Evolutionary conservation across 2,888 invertebrate genomes (phyloP), one percentile per base, ranked within the genome.

Genomic region (Leptinotarsa haldemani): DNA sequence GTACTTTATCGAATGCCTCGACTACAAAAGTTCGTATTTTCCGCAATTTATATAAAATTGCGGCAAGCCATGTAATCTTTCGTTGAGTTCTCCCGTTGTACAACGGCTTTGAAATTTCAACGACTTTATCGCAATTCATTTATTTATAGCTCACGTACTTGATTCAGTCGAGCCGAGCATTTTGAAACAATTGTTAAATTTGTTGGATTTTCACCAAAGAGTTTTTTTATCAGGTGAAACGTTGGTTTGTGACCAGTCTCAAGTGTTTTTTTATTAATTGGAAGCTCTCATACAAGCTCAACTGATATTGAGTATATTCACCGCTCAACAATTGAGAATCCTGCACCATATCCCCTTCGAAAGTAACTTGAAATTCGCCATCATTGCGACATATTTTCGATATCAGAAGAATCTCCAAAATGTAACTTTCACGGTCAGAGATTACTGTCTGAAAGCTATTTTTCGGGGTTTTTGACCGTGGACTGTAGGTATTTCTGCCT

Each of bases 31-130:
- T 61, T 61, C 18, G 30, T 40, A 61, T 61, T 61, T 30, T 61
- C 61, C 58, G 68, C 68, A 47, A 56, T 56, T 46, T 56, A 46
- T 58, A 58, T 58, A 69, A 58, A 69, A 53, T 69, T 69, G 40
- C 58, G 46, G 53, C 56, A 40, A 18, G 20, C 68, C 48, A 69
- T 58, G 58, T 58, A 58, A 69, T 69, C 68, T 69, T 69, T 58
- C 46, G 48, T 58, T 69, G 47, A 69, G 22, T 58, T 69, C 46
- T 69, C 58, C 22, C 20, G 18, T 46, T 30, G 40, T 15, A 52
- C 46, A 40, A 22, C 18, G 9, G 22, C 40, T 69, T n/a, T n/a
- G 30, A 69, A 61, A 61, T 61, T 61, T 61, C 61, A 61, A 61
- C 40, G 61, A n/a, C 61, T 61, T 61, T 40, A 40, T 61, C 9